These are phyloP conservation scores for Biston betularia DNA, from an alignment of 2,888 invertebrate species.

Conservation along the genomic window DNA sequence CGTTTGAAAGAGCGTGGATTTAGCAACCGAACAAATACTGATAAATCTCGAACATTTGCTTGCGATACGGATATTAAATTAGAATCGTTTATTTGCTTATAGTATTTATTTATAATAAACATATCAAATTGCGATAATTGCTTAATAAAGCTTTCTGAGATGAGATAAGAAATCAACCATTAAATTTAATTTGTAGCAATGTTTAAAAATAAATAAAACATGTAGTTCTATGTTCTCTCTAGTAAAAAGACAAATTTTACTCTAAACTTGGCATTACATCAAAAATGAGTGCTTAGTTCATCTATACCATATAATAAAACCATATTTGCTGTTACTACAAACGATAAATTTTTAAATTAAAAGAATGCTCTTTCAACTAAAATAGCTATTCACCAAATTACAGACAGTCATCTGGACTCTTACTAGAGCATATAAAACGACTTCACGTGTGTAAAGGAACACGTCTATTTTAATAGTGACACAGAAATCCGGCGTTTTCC, in stretches of 20 bases:
- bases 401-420: constrained; percentile 24
- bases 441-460: constrained; percentile 47
- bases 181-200: neutral
- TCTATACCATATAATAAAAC: no score
- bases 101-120: constrained; percentile 19
- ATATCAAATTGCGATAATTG: constrained; percentile 6
- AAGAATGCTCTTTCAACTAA: neutral
- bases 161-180: neutral
- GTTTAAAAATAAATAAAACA: neutral
- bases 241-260: no score
- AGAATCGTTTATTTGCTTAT: constrained; percentile 34
- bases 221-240: no score
- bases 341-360: no score
- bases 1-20: constrained; percentile 20
- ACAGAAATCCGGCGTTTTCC: constrained; percentile 59
- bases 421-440: constrained; percentile 38
- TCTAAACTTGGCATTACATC: no score
- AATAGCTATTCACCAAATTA: constrained; percentile 30
- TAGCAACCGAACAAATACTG: constrained; percentile 29
- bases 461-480: constrained; percentile 66
- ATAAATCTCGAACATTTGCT: constrained; percentile 29
- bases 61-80: constrained; percentile 32
- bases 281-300: no score
- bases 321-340: no score
- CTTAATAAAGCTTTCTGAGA: neutral